Conservation (phyloP, 1,140 invertebrate species). For the Zaprionus africanus region DNA sequence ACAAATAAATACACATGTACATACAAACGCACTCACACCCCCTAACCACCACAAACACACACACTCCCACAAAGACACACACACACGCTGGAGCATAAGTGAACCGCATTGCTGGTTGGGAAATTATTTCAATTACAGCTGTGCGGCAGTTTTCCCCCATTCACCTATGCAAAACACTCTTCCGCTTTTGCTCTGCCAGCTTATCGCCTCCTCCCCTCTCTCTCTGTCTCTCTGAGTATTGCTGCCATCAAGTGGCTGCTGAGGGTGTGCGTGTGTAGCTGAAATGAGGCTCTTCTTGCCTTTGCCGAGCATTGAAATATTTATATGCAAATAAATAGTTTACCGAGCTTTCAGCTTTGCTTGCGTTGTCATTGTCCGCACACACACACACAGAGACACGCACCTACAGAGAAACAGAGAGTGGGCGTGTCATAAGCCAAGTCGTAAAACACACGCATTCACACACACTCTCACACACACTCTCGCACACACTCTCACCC, state of each 20-base stretch:
- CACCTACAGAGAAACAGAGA: constrained; percentile 2
- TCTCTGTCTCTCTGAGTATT: not conserved
- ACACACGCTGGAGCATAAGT: constrained; percentile 32
- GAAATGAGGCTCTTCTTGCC: constrained; percentile 38
- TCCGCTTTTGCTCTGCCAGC: not conserved
- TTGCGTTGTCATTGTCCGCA: constrained; percentile 59
- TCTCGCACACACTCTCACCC: not conserved
- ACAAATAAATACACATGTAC: constrained; percentile 19
- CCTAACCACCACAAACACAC: constrained; percentile 13
- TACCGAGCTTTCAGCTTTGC: constrained; percentile 69
- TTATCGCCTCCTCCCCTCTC: not conserved
- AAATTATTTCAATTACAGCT: constrained; percentile 79
- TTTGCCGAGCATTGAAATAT: constrained; percentile 62
- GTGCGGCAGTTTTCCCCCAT: constrained; percentile 34
- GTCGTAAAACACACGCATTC: constrained; percentile 40
- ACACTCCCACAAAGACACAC: constrained; percentile 1
- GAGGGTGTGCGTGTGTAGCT: constrained; percentile 13
- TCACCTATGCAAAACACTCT: constrained; percentile 42
- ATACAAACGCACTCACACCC: constrained; percentile 2
- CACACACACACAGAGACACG: not conserved
- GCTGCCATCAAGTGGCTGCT: constrained; percentile 28
- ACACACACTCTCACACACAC: constrained; percentile 24
- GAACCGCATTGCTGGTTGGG: constrained; percentile 46
- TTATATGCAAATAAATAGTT: constrained; percentile 82
- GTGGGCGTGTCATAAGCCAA: constrained; percentile 61